These are phyloP conservation scores for Drosophila aff. DNA, from an alignment of 1,140 invertebrate genomes.

Conservation along the genomic window DNA sequence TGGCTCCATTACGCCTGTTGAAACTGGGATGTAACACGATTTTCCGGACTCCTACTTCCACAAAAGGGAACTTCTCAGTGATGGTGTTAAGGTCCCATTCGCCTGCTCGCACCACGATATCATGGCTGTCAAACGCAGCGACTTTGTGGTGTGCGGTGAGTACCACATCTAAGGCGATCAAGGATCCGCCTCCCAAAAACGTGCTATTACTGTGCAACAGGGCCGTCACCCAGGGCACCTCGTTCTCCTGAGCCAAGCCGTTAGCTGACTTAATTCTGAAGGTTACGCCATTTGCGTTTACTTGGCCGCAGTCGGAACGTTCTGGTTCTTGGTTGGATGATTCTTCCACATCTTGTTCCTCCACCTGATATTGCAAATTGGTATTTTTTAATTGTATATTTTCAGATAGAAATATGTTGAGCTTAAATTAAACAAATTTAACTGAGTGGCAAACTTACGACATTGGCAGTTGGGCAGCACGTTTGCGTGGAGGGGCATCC, in stretches of 20 bases:
- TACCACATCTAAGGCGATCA: slow-evolving; percentile 88
- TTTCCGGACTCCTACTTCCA: slow-evolving; percentile 86
- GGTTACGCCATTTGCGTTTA: not conserved
- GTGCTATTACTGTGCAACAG: slow-evolving; percentile 88
- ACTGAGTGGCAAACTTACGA: not conserved
- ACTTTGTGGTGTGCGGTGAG: slow-evolving; percentile 87
- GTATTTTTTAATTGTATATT: no score
- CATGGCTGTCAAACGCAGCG: slow-evolving; percentile 85
- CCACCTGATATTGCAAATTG: not conserved
- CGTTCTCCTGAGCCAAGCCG: slow-evolving; percentile 84
- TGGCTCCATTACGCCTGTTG: slow-evolving; percentile 81
- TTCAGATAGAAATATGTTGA: not conserved
- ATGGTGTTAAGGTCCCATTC: slow-evolving; percentile 90
- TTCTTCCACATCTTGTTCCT: no score
- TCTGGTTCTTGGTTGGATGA: slow-evolving; percentile 58
- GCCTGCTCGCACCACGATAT: slow-evolving; percentile 88
- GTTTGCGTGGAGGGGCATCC: not conserved
- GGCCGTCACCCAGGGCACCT: slow-evolving; percentile 95
- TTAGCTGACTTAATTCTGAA: not conserved
- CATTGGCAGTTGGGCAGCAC: not conserved
- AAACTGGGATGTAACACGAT: slow-evolving; percentile 87
- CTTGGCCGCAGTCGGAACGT: not conserved
- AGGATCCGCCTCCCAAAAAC: slow-evolving; percentile 88
- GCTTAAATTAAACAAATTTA: not conserved
- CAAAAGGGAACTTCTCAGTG: slow-evolving; percentile 87